Conservation (phyloP, 2,797 vertebrate genomes). For the Harpagifer antarcticus region DNA sequence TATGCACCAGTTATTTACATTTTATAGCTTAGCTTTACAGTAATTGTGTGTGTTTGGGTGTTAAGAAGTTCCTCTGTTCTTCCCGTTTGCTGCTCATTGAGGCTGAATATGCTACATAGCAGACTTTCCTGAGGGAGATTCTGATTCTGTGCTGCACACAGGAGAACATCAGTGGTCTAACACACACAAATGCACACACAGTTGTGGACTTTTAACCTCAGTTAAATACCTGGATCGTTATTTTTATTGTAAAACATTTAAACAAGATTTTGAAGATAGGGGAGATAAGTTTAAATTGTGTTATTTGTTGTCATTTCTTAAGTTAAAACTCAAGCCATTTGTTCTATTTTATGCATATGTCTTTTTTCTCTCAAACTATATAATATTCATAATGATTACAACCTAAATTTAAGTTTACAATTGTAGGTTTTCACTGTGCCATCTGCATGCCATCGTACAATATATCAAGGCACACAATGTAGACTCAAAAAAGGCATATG, state of each 20-base stretch:
- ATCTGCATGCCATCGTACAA: constrained; percentile 51
- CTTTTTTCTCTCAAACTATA: background rate
- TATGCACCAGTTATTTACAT: constrained; percentile 11
- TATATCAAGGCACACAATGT: constrained; percentile 2
- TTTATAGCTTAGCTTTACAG: constrained; percentile 12
- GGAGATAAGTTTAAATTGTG: background rate
- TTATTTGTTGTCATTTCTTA: background rate
- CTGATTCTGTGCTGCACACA: constrained; percentile 40
- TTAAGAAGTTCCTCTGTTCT: constrained; percentile 52
- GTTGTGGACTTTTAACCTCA: constrained; percentile 42
- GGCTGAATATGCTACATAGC: constrained; percentile 58
- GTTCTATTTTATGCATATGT: background rate
- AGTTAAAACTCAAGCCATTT: background rate
- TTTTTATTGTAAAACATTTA: background rate
- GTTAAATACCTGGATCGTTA: constrained; percentile 30
- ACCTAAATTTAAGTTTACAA: constrained; percentile 59
- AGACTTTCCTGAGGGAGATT: constrained; percentile 69
- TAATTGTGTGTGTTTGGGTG: constrained; percentile 33
- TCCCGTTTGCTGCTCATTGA: constrained; percentile 59
- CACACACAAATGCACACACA: constrained; percentile 18
- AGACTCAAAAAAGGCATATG: constrained; percentile 12
- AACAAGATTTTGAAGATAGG: background rate
- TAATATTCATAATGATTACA: constrained; percentile 11
- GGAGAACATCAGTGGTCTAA: constrained; percentile 31
- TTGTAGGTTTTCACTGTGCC: constrained; percentile 60